Percentiles rank a stretch among this genome's conserved stretches.
Conservation (phyloP, 2,113 vertebrate genomes). For the Eulacestoma nigropectus region DNA sequence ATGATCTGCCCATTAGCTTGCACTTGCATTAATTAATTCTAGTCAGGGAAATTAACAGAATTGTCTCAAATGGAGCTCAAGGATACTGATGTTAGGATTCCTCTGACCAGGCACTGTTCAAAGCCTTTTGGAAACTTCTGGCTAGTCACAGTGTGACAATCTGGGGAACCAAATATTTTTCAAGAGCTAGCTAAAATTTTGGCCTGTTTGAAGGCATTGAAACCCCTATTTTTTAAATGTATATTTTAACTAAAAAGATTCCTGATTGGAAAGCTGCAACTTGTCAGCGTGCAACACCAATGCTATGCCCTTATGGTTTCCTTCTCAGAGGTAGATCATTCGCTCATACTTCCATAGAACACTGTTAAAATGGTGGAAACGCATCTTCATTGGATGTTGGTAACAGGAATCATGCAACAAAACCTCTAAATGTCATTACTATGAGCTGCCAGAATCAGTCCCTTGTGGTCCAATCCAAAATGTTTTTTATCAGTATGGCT, state of each 20-base stretch:
- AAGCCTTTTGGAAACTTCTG: neutral
- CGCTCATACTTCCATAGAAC: neutral
- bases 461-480: neutral
- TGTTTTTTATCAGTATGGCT: neutral
- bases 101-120: neutral
- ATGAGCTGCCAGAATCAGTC: neutral
- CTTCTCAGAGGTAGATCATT: neutral
- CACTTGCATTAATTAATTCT: constrained; percentile 32
- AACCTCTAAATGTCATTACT: neutral
- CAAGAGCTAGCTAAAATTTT: neutral
- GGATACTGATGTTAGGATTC: neutral
- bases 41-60: neutral
- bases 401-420: neutral
- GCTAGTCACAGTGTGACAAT: neutral
- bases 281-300: neutral
- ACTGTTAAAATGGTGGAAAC: neutral
- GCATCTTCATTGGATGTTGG: neutral
- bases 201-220: neutral
- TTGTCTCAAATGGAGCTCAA: neutral
- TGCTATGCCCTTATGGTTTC: neutral
- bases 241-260: neutral
- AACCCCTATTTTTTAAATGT: neutral
- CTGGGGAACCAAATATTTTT: neutral
- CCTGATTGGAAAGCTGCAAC: neutral
- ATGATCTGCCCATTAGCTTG: constrained; percentile 31